These are phyloP conservation scores for Plemyria rubiginata DNA, from an alignment of 2,888 invertebrate genomes.

Conservation along the genomic window DNA sequence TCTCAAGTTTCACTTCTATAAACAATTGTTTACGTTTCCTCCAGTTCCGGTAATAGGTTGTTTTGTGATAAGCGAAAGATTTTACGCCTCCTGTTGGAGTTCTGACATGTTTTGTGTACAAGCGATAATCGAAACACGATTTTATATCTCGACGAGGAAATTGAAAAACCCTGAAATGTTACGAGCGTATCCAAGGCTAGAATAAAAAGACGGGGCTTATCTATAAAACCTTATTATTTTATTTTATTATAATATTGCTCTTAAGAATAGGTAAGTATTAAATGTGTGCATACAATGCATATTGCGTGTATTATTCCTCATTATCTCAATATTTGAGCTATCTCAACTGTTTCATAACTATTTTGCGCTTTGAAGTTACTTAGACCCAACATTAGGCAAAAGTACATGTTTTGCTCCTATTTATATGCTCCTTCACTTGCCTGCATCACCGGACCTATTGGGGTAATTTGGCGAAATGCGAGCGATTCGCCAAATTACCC, in stretches of 20 bases:
- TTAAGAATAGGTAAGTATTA: no score
- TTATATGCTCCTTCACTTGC: not conserved
- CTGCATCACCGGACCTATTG: no score
- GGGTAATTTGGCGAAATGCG: no score
- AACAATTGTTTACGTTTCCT: not conserved
- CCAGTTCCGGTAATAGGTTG: not conserved
- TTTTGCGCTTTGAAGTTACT: no score
- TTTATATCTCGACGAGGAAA: constrained; percentile 7
- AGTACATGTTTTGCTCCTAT: no score
- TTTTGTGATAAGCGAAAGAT: constrained; percentile 11
- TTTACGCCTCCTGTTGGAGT: constrained; percentile 2
- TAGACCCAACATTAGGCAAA: not conserved
- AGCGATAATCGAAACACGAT: constrained; percentile 10
- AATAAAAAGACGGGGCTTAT: not conserved
- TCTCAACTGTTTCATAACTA: no score
- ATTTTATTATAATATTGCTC: no score
- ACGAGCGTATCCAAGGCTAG: not conserved
- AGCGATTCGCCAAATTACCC: constrained; percentile 24
- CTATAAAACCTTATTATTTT: no score
- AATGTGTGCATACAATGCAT: no score
- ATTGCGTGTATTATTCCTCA: no score
- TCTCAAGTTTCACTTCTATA: not conserved
- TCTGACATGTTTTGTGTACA: constrained; percentile 11
- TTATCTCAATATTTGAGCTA: no score
- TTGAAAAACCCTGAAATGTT: constrained; percentile 3